These are phyloP conservation scores for Bufo bufo DNA, from an alignment of 2,113 vertebrate species.

Conservation along the genomic window DNA sequence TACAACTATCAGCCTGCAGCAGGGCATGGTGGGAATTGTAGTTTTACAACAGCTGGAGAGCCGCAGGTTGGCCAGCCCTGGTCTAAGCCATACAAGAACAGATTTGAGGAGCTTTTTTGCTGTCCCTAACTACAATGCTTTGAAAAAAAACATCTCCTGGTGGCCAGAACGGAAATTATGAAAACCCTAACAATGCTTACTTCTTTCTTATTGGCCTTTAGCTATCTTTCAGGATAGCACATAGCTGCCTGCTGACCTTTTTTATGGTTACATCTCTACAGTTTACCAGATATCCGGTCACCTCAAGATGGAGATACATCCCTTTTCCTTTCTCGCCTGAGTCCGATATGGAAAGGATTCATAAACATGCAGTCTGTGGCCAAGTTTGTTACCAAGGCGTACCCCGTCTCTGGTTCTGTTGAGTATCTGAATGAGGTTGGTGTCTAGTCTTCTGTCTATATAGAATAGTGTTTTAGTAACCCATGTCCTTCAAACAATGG, in stretches of 20 bases:
- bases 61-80: background rate
- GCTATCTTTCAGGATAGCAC: background rate
- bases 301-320: conserved; percentile 80
- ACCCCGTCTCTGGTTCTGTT: conserved; percentile 89
- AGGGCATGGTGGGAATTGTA: no score
- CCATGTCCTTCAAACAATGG: background rate
- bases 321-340: conserved; percentile 86
- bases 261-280: conserved; percentile 67
- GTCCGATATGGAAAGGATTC: conserved; percentile 93
- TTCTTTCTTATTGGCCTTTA: no score
- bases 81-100: no score
- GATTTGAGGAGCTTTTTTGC: no score
- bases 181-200: no score
- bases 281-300: conserved; percentile 71
- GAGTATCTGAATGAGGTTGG: conserved; percentile 91
- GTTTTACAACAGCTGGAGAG: no score
- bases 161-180: no score
- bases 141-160: no score
- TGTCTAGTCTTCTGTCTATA: background rate
- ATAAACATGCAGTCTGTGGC: conserved; percentile 95
- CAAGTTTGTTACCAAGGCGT: conserved; percentile 97
- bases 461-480: background rate
- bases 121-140: no score
- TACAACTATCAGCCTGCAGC: no score
- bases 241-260: background rate